Base-by-base conservation (phyloP, 2,113 vertebrate species). In the Electrona antarctica region DNA sequence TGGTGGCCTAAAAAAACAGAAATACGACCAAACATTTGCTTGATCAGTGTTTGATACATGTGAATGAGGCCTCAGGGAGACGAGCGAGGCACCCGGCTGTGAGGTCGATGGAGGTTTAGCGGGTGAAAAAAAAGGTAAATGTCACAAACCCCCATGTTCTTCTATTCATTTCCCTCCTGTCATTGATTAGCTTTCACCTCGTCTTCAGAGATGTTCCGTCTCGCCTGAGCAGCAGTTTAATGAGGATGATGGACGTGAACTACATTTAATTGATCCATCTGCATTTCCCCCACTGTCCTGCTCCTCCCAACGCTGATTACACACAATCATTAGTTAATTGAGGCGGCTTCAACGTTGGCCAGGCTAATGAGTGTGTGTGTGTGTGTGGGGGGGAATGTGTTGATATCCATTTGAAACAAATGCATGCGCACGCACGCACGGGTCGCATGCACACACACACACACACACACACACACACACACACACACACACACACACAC, bases 301-400 rank as follows among this genome's bases (percentile, higher is more conserved):
- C 63, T 76, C 28, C 61, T 63, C 63, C 72, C 82, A 78, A 86
- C 58, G 82, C 45, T 71, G 78, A 81, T 87, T 86, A 86, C 83
- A 87, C 70, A 28, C 59, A 60, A 77, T 9, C 8, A 89, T 89
- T 79, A 89, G 55, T 50, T 72, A 49, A 73, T 85, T 81, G 83
- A 63, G 61, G 77, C 48, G 60, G 21, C 21, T 21, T 21, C 21
- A 21, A 21, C 21, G 21, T 21, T 21, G 21, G 21, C 21, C 21
- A 21, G 64, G 72, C 59, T 55, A 80, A 69, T 51, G 77, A 47
- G 76, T 64, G 49, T 28, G 56, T 21, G 68, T 56, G 74, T 76
- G 80, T 41, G 3, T 21, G 21, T 21, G 28, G 68, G 58, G 74
- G 76, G 80, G 86, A 79, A 67, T 48, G 67, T 47, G 68, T 54